phyloP scores from a whole-genome alignment of 2,797 vertebrate genomes.

The Myoxocephalus aenaeus region DNA sequence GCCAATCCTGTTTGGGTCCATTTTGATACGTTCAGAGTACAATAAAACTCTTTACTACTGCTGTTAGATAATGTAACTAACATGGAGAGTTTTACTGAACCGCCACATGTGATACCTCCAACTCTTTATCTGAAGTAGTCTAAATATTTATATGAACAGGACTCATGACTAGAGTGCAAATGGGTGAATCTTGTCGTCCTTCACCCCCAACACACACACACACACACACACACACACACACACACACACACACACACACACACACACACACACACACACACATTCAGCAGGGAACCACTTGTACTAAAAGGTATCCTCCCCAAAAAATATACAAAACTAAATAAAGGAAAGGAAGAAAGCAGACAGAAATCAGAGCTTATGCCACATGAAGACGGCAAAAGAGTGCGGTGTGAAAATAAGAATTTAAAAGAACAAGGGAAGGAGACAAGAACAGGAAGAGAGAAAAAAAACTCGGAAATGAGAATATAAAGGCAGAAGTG shows the following conservation, averaged over 20 bases:
- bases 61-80: no score
- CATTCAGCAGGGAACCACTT: background rate
- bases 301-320: background rate
- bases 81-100: background rate
- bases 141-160: background rate
- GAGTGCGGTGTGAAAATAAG: constrained; percentile 30
- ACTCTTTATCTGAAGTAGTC: constrained; percentile 11
- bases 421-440: constrained; percentile 23
- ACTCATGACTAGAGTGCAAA: background rate
- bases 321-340: background rate
- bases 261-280: background rate
- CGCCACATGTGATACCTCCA: background rate
- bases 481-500: constrained; percentile 65
- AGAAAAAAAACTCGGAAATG: constrained; percentile 59
- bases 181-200: background rate
- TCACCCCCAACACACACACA: background rate
- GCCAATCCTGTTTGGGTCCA: no score
- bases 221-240: background rate
- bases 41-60: no score
- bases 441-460: constrained; percentile 65
- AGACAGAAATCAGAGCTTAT: constrained; percentile 29
- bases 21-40: no score
- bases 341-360: constrained; percentile 3
- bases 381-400: background rate
- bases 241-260: no score